These are phyloP conservation scores for Aradophagus sp. DNA, from an alignment of 1,140 invertebrate species.

Conservation along the genomic window DNA sequence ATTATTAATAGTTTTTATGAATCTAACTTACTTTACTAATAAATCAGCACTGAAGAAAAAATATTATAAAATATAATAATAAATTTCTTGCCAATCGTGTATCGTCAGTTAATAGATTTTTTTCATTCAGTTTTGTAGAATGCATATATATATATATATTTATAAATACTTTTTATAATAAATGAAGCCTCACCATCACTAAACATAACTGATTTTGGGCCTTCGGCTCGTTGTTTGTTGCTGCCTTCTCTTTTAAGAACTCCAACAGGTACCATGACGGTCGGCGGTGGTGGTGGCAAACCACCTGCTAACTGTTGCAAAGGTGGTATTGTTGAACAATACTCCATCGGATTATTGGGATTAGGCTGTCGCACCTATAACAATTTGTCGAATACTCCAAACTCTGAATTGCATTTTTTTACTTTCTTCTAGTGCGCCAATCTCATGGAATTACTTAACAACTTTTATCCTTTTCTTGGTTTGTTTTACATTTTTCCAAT, in stretches of 20 bases:
- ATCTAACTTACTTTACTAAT: too few species aligned
- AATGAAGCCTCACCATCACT: conserved; percentile 81
- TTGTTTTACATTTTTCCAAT: conserved; percentile 2
- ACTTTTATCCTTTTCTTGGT: conserved; percentile 4
- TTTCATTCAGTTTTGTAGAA: too few species aligned
- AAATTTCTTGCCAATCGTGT: too few species aligned
- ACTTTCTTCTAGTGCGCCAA: conserved; percentile 55
- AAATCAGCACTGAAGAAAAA: too few species aligned
- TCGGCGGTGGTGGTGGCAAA: conserved; percentile 79
- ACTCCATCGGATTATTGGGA: conserved; percentile 93
- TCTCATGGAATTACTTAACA: conserved; percentile 17
- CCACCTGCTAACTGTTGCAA: conserved; percentile 81
- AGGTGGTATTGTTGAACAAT: conserved; percentile 90
- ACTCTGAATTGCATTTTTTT: conserved; percentile 80
- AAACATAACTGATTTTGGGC: conserved; percentile 89
- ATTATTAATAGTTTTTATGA: too few species aligned
- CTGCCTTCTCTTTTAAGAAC: conserved; percentile 85
- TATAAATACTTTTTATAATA: too few species aligned
- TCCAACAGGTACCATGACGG: conserved; percentile 89
- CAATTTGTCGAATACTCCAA: conserved; percentile 77
- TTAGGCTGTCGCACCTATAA: conserved; percentile 80
- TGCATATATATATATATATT: too few species aligned
- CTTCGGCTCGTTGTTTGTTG: conserved; percentile 75
- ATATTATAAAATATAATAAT: too few species aligned
- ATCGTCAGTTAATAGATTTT: too few species aligned